A percentile compares a stretch with the other conserved stretches of the same genome.
Evolutionary conservation across 2,113 vertebrate species (phyloP).

Genomic region (Eurystomus gularis): DNA sequence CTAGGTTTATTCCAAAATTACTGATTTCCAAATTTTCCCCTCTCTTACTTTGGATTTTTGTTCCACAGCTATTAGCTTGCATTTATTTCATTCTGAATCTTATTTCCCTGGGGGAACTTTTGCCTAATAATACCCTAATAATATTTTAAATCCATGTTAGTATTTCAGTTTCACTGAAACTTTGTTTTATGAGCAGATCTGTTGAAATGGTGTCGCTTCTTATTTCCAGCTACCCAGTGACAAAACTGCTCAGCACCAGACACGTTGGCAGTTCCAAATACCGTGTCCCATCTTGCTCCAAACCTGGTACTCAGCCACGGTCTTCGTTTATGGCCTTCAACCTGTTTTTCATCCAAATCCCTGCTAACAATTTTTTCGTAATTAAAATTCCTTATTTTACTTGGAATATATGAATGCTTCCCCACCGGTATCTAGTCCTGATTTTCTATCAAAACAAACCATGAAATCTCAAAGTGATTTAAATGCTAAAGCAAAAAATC

Average conservation of each 20-base stretch:
- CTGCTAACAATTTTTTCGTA: background rate
- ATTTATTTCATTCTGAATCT: background rate
- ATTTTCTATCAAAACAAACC: background rate
- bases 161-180: background rate
- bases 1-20: background rate
- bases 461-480: background rate
- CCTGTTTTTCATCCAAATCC: background rate
- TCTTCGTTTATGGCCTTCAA: background rate
- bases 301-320: background rate
- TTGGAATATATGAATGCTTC: background rate
- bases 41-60: background rate
- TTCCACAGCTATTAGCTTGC: background rate
- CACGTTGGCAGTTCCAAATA: background rate
- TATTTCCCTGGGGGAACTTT: background rate
- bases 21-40: background rate
- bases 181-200: background rate
- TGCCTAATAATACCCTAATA: background rate
- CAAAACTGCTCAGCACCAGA: background rate
- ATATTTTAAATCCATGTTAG: background rate
- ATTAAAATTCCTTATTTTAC: background rate
- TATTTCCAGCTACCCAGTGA: background rate
- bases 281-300: rapidly evolving
- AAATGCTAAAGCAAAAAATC: background rate
- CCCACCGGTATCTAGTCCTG: background rate
- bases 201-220: background rate